Evolutionary conservation across 2,888 invertebrate genomes (phyloP).

Genomic region (Drosophila macrospina): DNA sequence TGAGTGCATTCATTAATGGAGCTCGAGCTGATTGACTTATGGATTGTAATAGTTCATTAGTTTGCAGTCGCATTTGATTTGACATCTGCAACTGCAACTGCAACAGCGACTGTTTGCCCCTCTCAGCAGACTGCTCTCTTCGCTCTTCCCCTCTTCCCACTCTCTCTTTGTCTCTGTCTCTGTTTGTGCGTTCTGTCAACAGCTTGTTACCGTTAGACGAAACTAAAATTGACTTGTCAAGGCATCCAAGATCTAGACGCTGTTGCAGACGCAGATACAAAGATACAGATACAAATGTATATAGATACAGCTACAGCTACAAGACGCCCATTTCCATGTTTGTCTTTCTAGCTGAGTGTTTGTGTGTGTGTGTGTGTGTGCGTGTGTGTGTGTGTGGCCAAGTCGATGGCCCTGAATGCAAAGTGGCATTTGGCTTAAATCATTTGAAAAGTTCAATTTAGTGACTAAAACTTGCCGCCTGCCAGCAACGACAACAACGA

Average conservation of each 20-base stretch:
- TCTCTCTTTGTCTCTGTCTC: not conserved
- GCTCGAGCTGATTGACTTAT: conserved; percentile 32
- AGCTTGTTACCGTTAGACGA: conserved; percentile 63
- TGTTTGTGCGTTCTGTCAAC: conserved; percentile 37
- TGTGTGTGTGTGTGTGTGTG: conserved; percentile 12
- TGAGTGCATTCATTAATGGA: not conserved
- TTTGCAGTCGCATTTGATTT: conserved; percentile 24
- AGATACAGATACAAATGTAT: conserved; percentile 30
- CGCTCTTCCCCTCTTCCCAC: no score
- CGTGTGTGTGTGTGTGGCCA: conserved; percentile 59
- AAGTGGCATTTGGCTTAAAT: conserved; percentile 72
- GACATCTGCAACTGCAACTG: conserved; percentile 32
- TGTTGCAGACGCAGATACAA: conserved; percentile 17
- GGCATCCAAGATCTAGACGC: conserved; percentile 48
- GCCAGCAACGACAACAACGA: conserved; percentile 27
- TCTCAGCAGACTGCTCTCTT: no score
- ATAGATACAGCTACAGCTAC: conserved; percentile 28
- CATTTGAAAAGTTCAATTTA: conserved; percentile 73
- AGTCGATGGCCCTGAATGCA: conserved; percentile 71
- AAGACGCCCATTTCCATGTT: conserved; percentile 59
- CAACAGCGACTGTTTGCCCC: conserved; percentile 23
- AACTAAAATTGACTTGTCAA: conserved; percentile 66
- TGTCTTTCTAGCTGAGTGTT: conserved; percentile 5
- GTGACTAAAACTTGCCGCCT: conserved; percentile 65
- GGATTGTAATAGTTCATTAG: conserved; percentile 34